These are phyloP conservation scores for Exephanes ischioxanthus DNA, from an alignment of 2,888 invertebrate species.

Conservation along the genomic window DNA sequence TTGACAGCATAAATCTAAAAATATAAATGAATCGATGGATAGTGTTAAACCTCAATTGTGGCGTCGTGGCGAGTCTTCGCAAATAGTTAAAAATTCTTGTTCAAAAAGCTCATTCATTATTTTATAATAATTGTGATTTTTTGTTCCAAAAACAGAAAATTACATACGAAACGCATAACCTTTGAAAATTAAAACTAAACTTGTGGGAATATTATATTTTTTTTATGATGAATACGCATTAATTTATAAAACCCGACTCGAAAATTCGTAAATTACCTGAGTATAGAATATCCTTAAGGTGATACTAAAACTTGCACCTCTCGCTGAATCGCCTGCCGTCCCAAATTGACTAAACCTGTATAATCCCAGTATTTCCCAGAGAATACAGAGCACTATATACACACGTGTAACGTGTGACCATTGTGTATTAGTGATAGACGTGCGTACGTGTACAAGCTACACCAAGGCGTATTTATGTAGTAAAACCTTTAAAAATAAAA, in stretches of 20 bases:
- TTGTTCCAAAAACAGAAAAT: too few species aligned
- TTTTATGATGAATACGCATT: background rate
- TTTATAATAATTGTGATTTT: too few species aligned
- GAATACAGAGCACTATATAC: background rate
- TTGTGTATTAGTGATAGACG: slow-evolving; percentile 40
- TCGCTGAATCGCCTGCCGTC: background rate
- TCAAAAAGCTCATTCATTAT: too few species aligned
- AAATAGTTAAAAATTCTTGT: too few species aligned
- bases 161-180: too few species aligned
- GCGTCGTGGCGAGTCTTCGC: too few species aligned
- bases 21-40: too few species aligned
- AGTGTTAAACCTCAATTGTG: too few species aligned
- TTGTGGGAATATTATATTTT: background rate
- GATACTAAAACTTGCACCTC: background rate
- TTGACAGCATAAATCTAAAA: too few species aligned
- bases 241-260: background rate
- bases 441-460: slow-evolving; percentile 49
- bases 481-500: too few species aligned
- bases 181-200: background rate
- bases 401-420: slow-evolving; percentile 22
- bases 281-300: background rate
- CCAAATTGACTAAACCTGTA: background rate
- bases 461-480: slow-evolving; percentile 10
- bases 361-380: background rate
- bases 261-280: background rate